Evolutionary conservation across 2,797 vertebrate species (phyloP), one percentile per base, ranked within the genome.

Genomic region (Malacoctenus gilli): DNA sequence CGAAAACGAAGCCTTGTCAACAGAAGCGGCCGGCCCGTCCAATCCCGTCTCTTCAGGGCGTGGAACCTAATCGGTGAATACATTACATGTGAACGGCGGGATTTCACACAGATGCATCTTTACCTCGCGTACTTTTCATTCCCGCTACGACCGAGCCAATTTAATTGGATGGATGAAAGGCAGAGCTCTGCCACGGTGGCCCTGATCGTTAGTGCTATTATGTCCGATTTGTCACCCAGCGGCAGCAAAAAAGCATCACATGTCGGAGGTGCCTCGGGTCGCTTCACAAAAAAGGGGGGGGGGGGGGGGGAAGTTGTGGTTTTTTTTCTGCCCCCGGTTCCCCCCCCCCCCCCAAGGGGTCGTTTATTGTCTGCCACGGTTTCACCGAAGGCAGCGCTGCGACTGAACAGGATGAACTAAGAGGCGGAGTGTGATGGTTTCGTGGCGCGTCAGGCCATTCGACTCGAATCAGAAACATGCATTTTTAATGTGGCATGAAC

Each of bases 141-240:
- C 36, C 42, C 39, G 56, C 68, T 63, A 74, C 54, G 56, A 83
- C 64, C 42, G 43, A 74, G 39, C 55, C 74, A 42, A 75, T 82
- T 75, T 82, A 77, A 85, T 53, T 59, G 69, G 72, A 72, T 34
- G 54, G 68, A 78, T 81, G 65, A 77, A 79, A 77, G 64, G 25
- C 2, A 50, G 47, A 42, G 50, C 39, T 32, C 46, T 39, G 66
- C 53, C 48, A 49, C 58, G 28, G 48, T 44, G 16, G n/a, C 48
- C 54, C 40, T 51, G 44, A 64, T 51, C 59, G 55, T 75, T 41
- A 12, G 47, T 30, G 47, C 65, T 72, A 55, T 76, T 81, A 64
- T 52, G 40, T 71, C 54, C 14, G 14, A 78, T 85, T 79, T 81
- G 61, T 83, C 71, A 68, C 69, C 71, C 70, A 56, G 47, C 44